phyloP scores from a whole-genome alignment of 2,113 vertebrate genomes.

The Phyllostomus discolor region DNA sequence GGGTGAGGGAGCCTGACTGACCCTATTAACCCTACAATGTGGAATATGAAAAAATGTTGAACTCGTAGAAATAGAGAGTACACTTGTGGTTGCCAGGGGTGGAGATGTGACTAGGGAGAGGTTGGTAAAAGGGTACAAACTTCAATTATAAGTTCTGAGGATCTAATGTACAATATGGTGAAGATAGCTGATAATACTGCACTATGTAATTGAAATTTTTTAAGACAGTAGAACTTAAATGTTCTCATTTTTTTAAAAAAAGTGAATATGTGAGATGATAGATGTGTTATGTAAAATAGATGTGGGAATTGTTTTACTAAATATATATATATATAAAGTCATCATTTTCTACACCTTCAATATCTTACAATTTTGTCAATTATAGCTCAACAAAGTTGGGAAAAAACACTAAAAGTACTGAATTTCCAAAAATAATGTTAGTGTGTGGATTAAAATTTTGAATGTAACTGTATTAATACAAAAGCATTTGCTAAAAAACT shows the following conservation, averaged over 20 bases:
- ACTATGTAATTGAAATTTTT: background rate
- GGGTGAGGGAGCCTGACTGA: too few relatives aligned
- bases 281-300: background rate
- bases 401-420: background rate
- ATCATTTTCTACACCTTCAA: background rate
- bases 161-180: background rate
- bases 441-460: too few relatives aligned
- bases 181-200: background rate
- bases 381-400: background rate
- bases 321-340: background rate
- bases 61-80: background rate
- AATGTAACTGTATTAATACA: too few relatives aligned
- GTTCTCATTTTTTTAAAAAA: background rate
- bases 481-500: too few relatives aligned
- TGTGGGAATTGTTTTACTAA: background rate
- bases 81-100: background rate
- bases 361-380: background rate
- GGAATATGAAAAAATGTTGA: background rate
- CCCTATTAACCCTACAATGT: background rate
- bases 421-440: background rate
- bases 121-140: background rate
- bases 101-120: background rate
- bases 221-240: background rate
- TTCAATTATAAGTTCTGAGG: background rate
- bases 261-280: background rate